phyloP scores from a whole-genome alignment of 2,797 vertebrate genomes.

The Falco columbarius region DNA sequence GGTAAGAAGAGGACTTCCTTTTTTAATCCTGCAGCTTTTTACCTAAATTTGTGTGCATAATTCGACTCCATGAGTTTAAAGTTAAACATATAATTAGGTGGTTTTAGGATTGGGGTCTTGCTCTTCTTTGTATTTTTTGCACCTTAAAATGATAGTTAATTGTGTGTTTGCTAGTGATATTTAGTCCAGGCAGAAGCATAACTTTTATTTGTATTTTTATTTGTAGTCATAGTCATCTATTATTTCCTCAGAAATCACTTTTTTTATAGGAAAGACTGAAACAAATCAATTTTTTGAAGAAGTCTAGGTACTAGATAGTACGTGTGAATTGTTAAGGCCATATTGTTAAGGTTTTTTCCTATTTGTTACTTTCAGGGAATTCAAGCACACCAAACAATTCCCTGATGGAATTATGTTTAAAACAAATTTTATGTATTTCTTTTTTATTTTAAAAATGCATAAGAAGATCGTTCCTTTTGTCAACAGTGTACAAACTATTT shows the following conservation, averaged over 20 bases:
- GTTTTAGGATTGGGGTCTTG: background rate
- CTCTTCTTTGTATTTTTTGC: background rate
- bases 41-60: background rate
- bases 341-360: background rate
- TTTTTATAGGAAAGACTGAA: background rate
- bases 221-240: background rate
- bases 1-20: background rate
- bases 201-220: background rate
- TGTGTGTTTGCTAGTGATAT: background rate
- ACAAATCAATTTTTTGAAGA: background rate
- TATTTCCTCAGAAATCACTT: constrained; percentile 11
- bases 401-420: background rate
- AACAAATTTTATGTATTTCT: background rate
- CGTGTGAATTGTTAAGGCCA: background rate
- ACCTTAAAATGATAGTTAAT: background rate
- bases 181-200: background rate
- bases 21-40: background rate
- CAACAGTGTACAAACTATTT: background rate
- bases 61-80: background rate
- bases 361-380: background rate
- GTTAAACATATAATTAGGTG: background rate
- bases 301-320: background rate
- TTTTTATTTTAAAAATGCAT: background rate
- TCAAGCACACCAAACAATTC: background rate
- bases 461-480: background rate